A percentile compares a stretch with the other conserved stretches of the same genome.
phyloP scores from a whole-genome alignment of 1,140 invertebrate species.

The Sitophilus oryzae region DNA sequence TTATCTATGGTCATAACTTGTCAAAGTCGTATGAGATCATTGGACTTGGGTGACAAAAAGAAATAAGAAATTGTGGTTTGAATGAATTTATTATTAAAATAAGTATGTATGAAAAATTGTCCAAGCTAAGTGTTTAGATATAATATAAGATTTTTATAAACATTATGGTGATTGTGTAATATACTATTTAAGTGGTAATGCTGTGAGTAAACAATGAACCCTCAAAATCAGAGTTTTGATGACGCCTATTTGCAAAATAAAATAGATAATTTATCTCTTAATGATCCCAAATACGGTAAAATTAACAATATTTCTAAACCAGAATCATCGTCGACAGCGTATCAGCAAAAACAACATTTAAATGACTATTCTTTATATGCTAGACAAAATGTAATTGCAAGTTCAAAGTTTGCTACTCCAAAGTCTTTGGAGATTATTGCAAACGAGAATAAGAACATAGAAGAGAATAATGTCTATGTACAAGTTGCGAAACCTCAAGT shows the following conservation, averaged over 20 bases:
- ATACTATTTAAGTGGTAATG: no score
- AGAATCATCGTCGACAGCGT: conserved; percentile 27
- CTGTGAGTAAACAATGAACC: conserved; percentile 12
- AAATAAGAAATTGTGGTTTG: no score
- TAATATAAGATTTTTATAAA: no score
- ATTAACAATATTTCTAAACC: conserved; percentile 24
- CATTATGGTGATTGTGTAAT: no score
- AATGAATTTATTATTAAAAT: no score
- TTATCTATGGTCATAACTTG: no score
- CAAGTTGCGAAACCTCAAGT: conserved; percentile 46
- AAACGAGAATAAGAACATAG: conserved; percentile 23
- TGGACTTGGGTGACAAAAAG: no score
- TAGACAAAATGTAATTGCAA: conserved; percentile 59
- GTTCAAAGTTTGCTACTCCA: conserved; percentile 69
- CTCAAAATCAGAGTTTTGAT: conserved; percentile 14
- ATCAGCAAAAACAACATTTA: conserved; percentile 38
- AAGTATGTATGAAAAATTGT: no score
- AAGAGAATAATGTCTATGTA: conserved; percentile 40
- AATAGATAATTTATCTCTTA: conserved; percentile 35
- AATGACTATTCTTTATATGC: conserved; percentile 60
- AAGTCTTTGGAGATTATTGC: conserved; percentile 57
- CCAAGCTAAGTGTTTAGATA: no score
- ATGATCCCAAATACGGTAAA: conserved; percentile 34
- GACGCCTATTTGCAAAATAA: conserved; percentile 30
- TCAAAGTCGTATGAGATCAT: no score